These are phyloP conservation scores for Whitmania pigra DNA, from an alignment of 1,140 invertebrate species.

Conservation along the genomic window DNA sequence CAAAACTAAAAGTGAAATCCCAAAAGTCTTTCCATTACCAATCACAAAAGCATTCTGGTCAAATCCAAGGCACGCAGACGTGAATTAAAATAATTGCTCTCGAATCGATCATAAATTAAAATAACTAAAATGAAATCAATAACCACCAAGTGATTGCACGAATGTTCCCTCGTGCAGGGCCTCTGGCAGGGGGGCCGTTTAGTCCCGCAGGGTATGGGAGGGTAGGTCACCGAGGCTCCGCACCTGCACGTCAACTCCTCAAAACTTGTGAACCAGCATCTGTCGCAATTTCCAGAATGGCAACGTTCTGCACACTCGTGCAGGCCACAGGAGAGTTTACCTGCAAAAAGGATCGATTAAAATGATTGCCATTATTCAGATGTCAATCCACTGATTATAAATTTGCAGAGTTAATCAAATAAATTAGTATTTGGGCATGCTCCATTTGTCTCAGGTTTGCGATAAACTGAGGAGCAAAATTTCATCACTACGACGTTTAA, in stretches of 20 bases:
- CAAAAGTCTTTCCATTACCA: no score
- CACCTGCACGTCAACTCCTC: slow-evolving; percentile 84
- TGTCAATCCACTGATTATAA: background rate
- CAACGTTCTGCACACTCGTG: slow-evolving; percentile 78
- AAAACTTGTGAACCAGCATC: slow-evolving; percentile 71
- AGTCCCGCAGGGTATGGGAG: slow-evolving; percentile 80
- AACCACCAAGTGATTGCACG: slow-evolving; percentile 59
- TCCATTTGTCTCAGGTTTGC: no score
- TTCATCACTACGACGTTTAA: background rate
- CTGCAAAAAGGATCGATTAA: background rate
- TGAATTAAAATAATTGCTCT: no score
- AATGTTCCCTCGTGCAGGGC: slow-evolving; percentile 61
- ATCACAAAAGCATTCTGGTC: slow-evolving; percentile 56
- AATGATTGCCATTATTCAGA: no score
- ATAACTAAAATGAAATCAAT: no score
- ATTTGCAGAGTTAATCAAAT: background rate
- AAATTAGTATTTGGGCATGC: no score
- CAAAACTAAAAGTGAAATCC: no score
- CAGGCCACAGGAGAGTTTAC: slow-evolving; percentile 62
- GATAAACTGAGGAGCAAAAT: background rate
- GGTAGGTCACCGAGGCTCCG: slow-evolving; percentile 67
- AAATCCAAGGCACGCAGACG: no score
- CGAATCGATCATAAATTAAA: no score
- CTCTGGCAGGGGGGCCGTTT: slow-evolving; percentile 62
- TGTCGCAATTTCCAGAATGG: slow-evolving; percentile 71